A percentile compares a stretch with the other conserved stretches of the same genome.
Conservation (phyloP, 2,113 vertebrate genomes). For the Hemiprocne comata region DNA sequence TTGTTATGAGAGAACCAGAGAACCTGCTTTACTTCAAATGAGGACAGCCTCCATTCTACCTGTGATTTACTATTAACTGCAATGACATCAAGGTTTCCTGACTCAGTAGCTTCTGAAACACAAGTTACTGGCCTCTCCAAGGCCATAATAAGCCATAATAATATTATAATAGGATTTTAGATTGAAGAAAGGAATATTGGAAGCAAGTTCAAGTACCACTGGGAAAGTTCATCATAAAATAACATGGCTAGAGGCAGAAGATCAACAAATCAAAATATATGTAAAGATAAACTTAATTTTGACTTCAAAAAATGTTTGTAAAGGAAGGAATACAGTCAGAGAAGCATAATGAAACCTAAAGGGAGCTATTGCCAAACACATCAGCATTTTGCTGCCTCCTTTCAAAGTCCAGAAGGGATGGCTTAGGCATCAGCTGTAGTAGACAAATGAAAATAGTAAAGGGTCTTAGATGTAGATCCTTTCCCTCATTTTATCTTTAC, state of each 20-base stretch:
- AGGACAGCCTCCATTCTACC: background rate
- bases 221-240: background rate
- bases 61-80: slow-evolving; percentile 1
- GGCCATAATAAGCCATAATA: background rate
- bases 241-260: background rate
- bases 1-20: background rate
- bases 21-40: slow-evolving; percentile 12
- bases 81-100: background rate
- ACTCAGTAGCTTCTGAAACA: background rate
- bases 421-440: background rate
- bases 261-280: slow-evolving; percentile 7
- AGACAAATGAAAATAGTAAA: background rate
- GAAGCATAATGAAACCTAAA: background rate
- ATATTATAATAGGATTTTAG: background rate
- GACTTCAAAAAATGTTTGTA: background rate
- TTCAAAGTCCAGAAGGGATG: background rate
- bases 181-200: background rate
- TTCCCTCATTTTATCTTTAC: background rate
- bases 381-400: background rate
- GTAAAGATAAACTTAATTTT: background rate
- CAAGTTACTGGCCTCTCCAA: background rate
- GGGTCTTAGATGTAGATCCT: background rate
- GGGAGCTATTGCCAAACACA: background rate
- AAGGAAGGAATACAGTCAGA: background rate
- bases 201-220: background rate